Base-by-base conservation (phyloP, 2,113 vertebrate genomes). In the Colius striatus region DNA sequence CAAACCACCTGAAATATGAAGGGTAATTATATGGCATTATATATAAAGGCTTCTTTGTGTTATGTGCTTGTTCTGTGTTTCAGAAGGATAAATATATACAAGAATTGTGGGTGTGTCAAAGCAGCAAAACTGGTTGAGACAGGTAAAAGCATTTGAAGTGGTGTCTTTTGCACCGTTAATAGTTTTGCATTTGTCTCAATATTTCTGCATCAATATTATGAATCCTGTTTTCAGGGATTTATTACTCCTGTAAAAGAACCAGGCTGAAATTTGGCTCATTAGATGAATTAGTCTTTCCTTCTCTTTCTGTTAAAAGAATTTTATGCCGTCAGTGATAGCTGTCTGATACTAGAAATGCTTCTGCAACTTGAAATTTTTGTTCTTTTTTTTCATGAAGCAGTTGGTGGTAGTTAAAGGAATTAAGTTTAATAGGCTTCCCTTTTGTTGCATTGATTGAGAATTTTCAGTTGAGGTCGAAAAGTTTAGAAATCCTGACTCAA, bases 21-120 rank as follows among this genome's bases (percentile, higher is more conserved):
- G 92, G 89, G 75, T 98, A 98, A 98, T 98, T 98, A 98, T 93
- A 97, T 95, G 95, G 92, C 97, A 96, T 95, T 97, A 97, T 95
- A 93, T 96, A 89, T 96, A 97, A 97, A 98, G 97, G 75, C 94
- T 91, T 97, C 96, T 96, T 97, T 97, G 95, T 97, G 97, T 97
- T 98, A 96, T 81, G 92, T 97, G 90, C 95, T 77, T 94, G 92
- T 80, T 95, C 96, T 97, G 45, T 95, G 76, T 96, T 97, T 86
- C 91, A 92, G 94, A 95, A 71, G 96, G 84, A 97, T 96, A 97
- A 95, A 96, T 95, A 97, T 93, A 93, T 96, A 97, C 96, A 97
- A 92, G 92, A 96, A 94, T 65, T 92, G 95, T 96, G 94, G 96
- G 96, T 95, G 97, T 97, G 97, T 97, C 95, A 96, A 95, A 86